These are phyloP conservation scores for Rhagoletis zephyria DNA, from an alignment of 1,140 invertebrate genomes.

Conservation along the genomic window DNA sequence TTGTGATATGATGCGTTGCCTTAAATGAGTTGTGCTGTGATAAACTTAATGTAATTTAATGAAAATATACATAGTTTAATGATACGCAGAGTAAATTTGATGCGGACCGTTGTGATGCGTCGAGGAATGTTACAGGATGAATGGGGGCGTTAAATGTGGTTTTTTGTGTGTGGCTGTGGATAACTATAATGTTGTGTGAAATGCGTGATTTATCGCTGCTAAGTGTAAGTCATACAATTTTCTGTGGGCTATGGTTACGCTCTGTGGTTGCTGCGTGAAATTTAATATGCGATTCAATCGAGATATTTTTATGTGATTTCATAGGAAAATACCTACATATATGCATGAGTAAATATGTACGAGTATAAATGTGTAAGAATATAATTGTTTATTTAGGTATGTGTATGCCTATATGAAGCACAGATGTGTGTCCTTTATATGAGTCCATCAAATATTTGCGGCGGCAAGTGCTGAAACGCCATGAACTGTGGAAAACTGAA, in stretches of 20 bases:
- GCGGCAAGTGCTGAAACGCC: neutral
- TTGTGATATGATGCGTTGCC: neutral
- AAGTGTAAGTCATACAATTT: neutral
- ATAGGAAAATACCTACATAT: too few relatives aligned
- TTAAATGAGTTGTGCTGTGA: conserved; percentile 9
- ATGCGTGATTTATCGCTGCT: neutral
- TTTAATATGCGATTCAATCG: neutral
- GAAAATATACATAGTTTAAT: neutral
- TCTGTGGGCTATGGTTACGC: neutral
- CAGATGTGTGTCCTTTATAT: neutral
- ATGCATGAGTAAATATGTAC: too few relatives aligned
- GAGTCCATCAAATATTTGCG: conserved; percentile 19
- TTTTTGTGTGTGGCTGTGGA: neutral
- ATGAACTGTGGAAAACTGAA: too few relatives aligned
- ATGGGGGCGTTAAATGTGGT: too few relatives aligned
- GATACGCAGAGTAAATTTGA: neutral
- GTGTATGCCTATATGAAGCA: too few relatives aligned
- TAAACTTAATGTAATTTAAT: conserved; percentile 27
- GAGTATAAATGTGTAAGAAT: too few relatives aligned
- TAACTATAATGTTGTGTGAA: neutral
- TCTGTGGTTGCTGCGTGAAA: neutral
- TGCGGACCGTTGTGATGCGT: neutral
- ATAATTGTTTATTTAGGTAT: too few relatives aligned
- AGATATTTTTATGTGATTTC: too few relatives aligned
- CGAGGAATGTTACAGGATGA: neutral